Conservation (phyloP, 2,797 vertebrate genomes). For the Apogon talboti region DNA sequence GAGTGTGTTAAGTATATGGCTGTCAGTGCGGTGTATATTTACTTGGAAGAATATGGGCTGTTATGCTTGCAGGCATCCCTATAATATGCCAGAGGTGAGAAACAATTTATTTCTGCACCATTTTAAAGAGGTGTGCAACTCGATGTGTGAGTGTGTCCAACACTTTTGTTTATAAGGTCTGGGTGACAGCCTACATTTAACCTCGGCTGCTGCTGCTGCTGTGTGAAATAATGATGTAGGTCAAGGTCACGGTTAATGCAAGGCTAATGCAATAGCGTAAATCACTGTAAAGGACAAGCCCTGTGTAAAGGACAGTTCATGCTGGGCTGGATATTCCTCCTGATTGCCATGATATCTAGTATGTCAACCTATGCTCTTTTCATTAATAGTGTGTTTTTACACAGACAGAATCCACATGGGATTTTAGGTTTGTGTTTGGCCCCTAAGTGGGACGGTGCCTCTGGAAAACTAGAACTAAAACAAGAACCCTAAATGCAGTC, state of each 20-base stretch:
- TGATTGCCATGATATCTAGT: neutral
- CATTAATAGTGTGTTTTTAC: constrained; percentile 19
- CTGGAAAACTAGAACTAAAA: constrained; percentile 14
- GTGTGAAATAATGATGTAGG: constrained; percentile 5
- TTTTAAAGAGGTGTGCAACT: constrained; percentile 14
- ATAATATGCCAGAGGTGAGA: constrained; percentile 33
- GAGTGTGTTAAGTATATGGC: constrained; percentile 1
- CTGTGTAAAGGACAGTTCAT: neutral
- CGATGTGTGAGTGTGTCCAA: constrained; percentile 4
- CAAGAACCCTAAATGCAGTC: constrained; percentile 29
- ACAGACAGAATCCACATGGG: constrained; percentile 31
- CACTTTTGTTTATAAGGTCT: constrained; percentile 6
- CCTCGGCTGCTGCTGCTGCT: neutral
- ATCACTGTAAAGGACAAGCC: too few species aligned
- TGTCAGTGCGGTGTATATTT: constrained; percentile 23
- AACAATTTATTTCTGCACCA: constrained; percentile 24
- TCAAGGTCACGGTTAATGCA: neutral
- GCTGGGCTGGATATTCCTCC: neutral
- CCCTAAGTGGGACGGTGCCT: constrained; percentile 18
- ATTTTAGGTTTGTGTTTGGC: constrained; percentile 20
- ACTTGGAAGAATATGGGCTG: constrained; percentile 31
- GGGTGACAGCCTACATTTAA: neutral
- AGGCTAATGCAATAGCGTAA: neutral
- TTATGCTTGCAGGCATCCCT: constrained; percentile 30
- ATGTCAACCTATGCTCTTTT: neutral